These are phyloP conservation scores for Glareola pratincola DNA, from an alignment of 2,113 vertebrate species.

Conservation along the genomic window DNA sequence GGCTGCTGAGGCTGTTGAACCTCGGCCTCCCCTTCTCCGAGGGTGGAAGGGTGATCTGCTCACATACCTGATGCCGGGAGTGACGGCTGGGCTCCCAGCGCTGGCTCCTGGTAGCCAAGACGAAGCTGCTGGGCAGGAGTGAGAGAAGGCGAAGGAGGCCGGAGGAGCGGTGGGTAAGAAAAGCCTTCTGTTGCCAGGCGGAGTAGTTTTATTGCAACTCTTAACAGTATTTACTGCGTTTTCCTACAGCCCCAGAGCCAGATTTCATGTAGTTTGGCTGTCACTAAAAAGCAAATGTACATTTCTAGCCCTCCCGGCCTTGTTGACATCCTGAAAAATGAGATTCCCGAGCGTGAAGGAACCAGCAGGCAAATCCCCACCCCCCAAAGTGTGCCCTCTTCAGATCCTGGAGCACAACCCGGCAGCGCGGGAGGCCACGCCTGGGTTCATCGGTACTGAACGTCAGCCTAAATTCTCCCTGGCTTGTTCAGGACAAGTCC, in stretches of 20 bases:
- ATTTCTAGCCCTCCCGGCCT: neutral
- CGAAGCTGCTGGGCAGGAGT: neutral
- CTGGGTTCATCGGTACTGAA: neutral
- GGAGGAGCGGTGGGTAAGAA: neutral
- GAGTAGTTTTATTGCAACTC: neutral
- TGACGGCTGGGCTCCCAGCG: neutral
- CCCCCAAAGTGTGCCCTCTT: neutral
- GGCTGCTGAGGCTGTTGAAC: neutral
- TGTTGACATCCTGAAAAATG: constrained; percentile 20
- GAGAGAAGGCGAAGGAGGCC: neutral
- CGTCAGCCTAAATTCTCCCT: neutral
- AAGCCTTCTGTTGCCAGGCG: neutral
- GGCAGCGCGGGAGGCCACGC: neutral
- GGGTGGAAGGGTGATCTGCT: neutral
- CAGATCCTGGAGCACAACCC: neutral
- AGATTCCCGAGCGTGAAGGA: neutral
- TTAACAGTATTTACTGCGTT: neutral
- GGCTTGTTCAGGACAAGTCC: neutral
- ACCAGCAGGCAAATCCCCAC: neutral
- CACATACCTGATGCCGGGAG: accelerated
- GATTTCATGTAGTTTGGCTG: constrained; percentile 24
- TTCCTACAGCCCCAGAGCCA: constrained; percentile 14
- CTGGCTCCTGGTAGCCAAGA: neutral
- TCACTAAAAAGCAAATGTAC: constrained; percentile 4
- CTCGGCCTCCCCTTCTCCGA: neutral